Evolutionary conservation across 1,140 invertebrate species (phyloP), one percentile per base, ranked within the genome.

Genomic region (Myzus persicae): DNA sequence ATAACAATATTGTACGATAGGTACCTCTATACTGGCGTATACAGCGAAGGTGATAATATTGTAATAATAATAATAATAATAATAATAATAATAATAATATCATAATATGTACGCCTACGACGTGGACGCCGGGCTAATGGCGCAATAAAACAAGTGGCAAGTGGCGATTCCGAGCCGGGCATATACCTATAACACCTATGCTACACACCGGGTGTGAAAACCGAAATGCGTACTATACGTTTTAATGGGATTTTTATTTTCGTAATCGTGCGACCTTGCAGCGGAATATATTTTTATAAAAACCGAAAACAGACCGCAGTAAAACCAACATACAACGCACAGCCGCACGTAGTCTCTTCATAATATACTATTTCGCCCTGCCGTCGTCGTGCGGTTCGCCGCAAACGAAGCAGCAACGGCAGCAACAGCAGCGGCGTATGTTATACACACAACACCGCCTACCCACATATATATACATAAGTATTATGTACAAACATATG

Each of bases 231-330:
- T 84, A 5, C 9, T 24, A 46, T 54, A 22, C 36, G 6, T n/a
- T 90, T 90, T 42, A 67, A 67, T 67, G 8, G 54, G 87, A 89
- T 89, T 51, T 89, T 40, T 88, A 18, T 87, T 44, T 31, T 87
- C 82, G 82, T 84, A 14, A 84, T 40, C 82, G 38, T 22, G 24
- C 22, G 82, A 44, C 84, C 40, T 85, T 42, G 84, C 36, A 24
- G 85, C 7, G 88, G 88, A 89, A 89, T 89, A 48, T 48, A 48
- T 51, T 51, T n/a, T 90, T 40, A 38, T 82, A n/a, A 90, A 90
- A 90, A 67, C 38, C 38, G 40, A 90, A 90, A 90, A 90, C 89
- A 20, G 89, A 67, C 89, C 89, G 89, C 89, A 90, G 38, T 44
- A n/a, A 90, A 90, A 42, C 51, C 51, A 90, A 90, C 54, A 90